Conservation (phyloP, 2,797 vertebrate genomes). For the Sorex maritimensis region DNA sequence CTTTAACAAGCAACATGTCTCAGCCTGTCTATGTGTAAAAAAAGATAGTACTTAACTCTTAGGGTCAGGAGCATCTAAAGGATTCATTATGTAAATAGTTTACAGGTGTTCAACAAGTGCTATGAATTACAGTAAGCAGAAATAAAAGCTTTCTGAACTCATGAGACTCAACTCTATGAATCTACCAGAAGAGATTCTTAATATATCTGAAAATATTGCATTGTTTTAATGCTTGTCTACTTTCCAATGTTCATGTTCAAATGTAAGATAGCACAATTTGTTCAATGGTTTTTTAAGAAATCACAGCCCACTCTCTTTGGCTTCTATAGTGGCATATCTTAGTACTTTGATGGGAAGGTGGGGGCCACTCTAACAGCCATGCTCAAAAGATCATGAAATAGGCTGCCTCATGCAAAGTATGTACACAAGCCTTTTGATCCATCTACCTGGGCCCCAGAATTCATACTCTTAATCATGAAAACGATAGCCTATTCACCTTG, state of each 20-base stretch:
- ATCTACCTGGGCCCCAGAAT: neutral
- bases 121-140: neutral
- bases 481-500: neutral
- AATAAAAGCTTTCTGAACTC: constrained; percentile 42
- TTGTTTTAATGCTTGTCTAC: neutral
- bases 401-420: too few species aligned
- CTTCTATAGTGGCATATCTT: too few species aligned
- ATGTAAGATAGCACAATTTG: constrained; percentile 27
- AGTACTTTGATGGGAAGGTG: too few species aligned
- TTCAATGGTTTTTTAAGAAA: neutral
- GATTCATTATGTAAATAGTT: constrained; percentile 37
- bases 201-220: constrained; percentile 14
- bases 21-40: neutral
- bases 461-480: neutral
- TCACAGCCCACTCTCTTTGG: too few species aligned
- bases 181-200: constrained; percentile 26
- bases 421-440: too few species aligned
- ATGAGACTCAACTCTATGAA: neutral
- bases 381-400: too few species aligned
- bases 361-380: too few species aligned
- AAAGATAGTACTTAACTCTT: neutral
- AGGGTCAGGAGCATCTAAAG: neutral
- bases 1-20: constrained; percentile 23
- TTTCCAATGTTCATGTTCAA: constrained; percentile 2
- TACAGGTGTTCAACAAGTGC: neutral